Evolutionary conservation across 2,797 vertebrate species (phyloP), one percentile per base, ranked within the genome.

Genomic region (Takifugu ocellatus): DNA sequence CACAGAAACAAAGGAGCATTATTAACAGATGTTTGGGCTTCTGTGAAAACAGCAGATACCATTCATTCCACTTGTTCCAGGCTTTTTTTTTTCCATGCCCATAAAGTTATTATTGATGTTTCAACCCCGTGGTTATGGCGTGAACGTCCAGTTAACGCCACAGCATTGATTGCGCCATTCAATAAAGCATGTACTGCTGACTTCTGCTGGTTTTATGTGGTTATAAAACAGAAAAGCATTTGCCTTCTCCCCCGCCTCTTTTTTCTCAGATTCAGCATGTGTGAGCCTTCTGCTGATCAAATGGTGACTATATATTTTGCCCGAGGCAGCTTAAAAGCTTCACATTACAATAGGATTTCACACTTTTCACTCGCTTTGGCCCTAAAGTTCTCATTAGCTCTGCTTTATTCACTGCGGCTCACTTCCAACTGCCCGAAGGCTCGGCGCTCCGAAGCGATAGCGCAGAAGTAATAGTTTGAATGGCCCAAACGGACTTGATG

Each of bases 391-490:
- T 81, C 80, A 80, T 84, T 78, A 67, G 66, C 64, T 63, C 58
- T 60, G 54, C 62, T 78, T 79, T 66, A 67, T 68, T 82, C 78
- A 69, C 64, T 62, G 63, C 61, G 50, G 51, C 81, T 67, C 70
- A 70, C 70, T 70, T 74, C 72, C 66, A 72, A 74, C 66, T 74
- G 83, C 84, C 81, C 54, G 55, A 74, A 78, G 84, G 78, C 79
- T 63, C 24, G 11, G 25, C 63, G 76, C 66, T 70, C 48, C 47
- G 59, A 75, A 68, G 84, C 78, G 73, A 70, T 72, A 70, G 79
- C 66, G 82, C 84, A 79, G 81, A 83, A 89, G 81, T 85, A 79
- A 90, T 81, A 48, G 75, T 51, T 29, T 56, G 68, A 86, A 86
- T 81, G 69, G 77, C 79, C 84, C 58, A 47, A 82, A 69, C 56